phyloP scores from a whole-genome alignment of 2,113 vertebrate species.

The Zootoca vivipara region DNA sequence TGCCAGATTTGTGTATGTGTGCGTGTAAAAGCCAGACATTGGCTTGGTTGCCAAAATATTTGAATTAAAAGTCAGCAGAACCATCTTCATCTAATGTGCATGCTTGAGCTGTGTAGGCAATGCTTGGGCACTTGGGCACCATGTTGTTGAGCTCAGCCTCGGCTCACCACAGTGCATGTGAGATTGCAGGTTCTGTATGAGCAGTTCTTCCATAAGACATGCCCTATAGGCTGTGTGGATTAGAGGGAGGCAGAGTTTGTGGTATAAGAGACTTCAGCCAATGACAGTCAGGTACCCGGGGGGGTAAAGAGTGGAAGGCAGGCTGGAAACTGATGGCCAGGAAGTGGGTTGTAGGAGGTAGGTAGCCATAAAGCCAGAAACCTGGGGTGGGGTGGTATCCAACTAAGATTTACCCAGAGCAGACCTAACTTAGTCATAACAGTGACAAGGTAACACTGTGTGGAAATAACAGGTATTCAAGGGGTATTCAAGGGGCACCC shows the following conservation, averaged over 20 bases:
- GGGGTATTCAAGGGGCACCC: not conserved
- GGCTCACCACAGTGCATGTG: not conserved
- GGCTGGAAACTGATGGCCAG: not conserved
- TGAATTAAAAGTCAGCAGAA: not conserved
- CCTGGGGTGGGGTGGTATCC: not conserved
- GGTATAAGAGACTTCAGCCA: not conserved
- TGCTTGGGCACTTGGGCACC: not conserved
- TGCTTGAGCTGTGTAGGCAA: not conserved
- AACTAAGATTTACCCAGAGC: too few species aligned
- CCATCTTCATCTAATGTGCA: not conserved
- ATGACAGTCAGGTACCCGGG: not conserved
- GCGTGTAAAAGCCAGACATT: not conserved
- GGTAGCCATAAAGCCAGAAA: too few species aligned
- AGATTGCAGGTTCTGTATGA: not conserved
- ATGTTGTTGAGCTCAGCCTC: not conserved
- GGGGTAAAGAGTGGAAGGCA: not conserved
- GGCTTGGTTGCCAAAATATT: not conserved
- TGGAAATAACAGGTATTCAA: not conserved
- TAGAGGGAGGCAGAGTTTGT: not conserved
- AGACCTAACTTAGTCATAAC: too few species aligned
- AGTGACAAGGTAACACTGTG: not conserved
- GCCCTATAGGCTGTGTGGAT: too few species aligned
- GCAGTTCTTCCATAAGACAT: not conserved
- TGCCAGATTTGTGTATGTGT: conserved; percentile 10
- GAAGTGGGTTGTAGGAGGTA: not conserved